Percentiles rank a stretch among this genome's conserved stretches.
Conservation (phyloP, 2,888 invertebrate species). For the Idaea dimidiata region DNA sequence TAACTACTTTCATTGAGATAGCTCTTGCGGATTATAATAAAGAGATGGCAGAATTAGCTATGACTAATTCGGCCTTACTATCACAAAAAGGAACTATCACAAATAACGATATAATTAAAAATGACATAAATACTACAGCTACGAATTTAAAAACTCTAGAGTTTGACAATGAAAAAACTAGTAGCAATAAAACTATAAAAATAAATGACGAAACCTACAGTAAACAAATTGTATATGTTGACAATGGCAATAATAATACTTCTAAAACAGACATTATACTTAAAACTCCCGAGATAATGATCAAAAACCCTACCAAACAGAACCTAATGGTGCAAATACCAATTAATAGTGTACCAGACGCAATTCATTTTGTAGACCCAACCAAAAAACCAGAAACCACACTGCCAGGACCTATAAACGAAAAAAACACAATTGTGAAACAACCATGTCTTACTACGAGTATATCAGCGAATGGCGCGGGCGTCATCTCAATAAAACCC, state of each 20-base stretch:
- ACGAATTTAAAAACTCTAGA: too few species aligned
- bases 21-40: neutral
- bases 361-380: neutral
- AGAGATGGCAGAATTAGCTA: neutral
- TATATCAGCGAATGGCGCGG: neutral
- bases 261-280: neutral
- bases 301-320: neutral
- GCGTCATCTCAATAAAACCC: neutral
- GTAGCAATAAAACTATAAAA: neutral
- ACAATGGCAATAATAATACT: neutral
- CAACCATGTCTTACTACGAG: neutral
- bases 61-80: too few species aligned
- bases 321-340: neutral
- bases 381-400: neutral
- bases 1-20: neutral
- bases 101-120: neutral
- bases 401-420: too few species aligned
- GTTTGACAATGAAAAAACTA: neutral
- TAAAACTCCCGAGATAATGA: neutral
- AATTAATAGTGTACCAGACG: neutral
- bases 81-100: neutral
- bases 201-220: neutral
- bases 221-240: too few species aligned
- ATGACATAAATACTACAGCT: neutral
- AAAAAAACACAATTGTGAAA: neutral